Evolutionary conservation across 1,140 invertebrate species (phyloP), one percentile per base, ranked within the genome.

Genomic region (Yoshiicerus persimilis): DNA sequence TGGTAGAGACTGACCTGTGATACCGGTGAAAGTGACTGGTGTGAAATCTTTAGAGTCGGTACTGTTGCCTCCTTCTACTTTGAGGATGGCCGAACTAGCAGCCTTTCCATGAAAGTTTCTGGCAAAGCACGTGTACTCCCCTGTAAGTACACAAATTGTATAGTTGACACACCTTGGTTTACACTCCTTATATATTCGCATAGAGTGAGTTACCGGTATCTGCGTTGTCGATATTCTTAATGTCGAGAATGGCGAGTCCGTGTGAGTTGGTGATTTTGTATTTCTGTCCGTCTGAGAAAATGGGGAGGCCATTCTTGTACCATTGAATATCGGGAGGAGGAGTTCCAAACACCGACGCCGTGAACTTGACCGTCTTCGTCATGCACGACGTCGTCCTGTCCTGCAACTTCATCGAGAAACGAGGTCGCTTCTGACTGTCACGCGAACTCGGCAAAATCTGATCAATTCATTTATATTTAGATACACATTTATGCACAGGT

Each of bases 271-370:
- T 93, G 0, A 93, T 94, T 90, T 92, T 93, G 91, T 94, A 95
- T 87, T 94, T 85, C 88, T 88, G 56, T 87, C 90, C 64, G 88
- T 91, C 86, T 86, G 86, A 41, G 87, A 88, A 87, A 27, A 92
- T 86, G n/a, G 94, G 92, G 64, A 94, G 92, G 8, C 95, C 95
- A 92, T 97, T 95, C 92, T 96, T 97, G 23, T 95, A 95, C 97
- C 97, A 99, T 89, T 95, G 94, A 4, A 98, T 93, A 75, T 94
- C 94, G 0, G 97, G 96, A 90, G 96, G 96, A 0, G 96, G 95
- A 88, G 94, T 94, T n/a, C 96, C 96, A 80, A 98, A 94, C 1
- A 98, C 95, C 87, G 95, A 95, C 91, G 97, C 98, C 4, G 95
- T 95, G n/a, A 99, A 92, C 91, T 95, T 95, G 94, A 93, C 87